Evolutionary conservation across 2,888 invertebrate species (phyloP).

Genomic region (Liopterus haemorrhoidalis): DNA sequence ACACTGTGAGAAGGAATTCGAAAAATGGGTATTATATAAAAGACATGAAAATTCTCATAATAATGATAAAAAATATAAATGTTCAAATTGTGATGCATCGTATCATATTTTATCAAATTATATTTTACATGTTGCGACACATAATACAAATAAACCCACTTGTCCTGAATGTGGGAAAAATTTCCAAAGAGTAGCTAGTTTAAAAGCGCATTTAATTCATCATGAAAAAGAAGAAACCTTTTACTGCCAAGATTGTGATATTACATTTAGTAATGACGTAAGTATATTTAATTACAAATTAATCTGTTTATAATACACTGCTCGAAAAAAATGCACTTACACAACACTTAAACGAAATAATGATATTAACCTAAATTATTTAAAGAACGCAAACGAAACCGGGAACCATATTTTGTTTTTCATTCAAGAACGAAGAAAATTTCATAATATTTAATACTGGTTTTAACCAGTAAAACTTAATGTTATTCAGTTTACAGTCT

Average conservation of each 20-base stretch:
- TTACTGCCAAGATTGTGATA: slow-evolving; percentile 40
- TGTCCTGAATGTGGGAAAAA: slow-evolving; percentile 43
- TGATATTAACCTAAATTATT: neutral
- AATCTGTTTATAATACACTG: too few relatives aligned
- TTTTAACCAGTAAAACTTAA: too few relatives aligned
- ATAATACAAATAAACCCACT: slow-evolving; percentile 35
- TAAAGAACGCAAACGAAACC: neutral
- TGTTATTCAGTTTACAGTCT: too few relatives aligned
- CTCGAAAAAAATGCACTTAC: too few relatives aligned
- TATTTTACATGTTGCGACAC: slow-evolving; percentile 41
- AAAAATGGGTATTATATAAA: slow-evolving; percentile 34
- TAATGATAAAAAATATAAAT: slow-evolving; percentile 40
- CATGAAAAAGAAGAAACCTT: slow-evolving; percentile 44
- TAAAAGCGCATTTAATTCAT: slow-evolving; percentile 42
- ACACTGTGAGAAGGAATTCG: slow-evolving; percentile 37
- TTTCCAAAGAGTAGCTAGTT: slow-evolving; percentile 42
- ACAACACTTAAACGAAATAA: too few relatives aligned
- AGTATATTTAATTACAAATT: slow-evolving; percentile 15
- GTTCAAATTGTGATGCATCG: slow-evolving; percentile 37
- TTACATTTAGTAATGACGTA: slow-evolving; percentile 43
- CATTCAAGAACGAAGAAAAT: too few relatives aligned
- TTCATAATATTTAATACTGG: too few relatives aligned
- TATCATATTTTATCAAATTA: slow-evolving; percentile 37
- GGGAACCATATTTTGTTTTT: too few relatives aligned
- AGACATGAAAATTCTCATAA: slow-evolving; percentile 40